phyloP scores from a whole-genome alignment of 2,888 invertebrate species.

The Drosophila mulleri region DNA sequence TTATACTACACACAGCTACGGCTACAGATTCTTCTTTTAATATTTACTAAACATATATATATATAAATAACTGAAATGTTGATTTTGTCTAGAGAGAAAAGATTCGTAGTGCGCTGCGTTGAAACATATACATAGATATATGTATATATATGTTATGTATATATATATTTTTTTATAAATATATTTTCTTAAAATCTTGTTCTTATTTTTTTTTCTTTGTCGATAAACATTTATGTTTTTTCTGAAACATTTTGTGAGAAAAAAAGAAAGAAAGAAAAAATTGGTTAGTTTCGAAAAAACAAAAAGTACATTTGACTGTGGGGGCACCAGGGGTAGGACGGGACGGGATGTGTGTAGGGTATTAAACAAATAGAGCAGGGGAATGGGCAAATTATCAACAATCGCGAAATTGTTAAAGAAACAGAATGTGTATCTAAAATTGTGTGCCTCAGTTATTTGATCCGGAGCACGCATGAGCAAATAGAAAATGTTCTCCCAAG shows the following conservation, averaged over 20 bases:
- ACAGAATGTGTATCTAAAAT: constrained; percentile 43
- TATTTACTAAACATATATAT: constrained; percentile 57
- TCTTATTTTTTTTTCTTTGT: constrained; percentile 47
- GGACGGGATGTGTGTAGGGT: constrained; percentile 29
- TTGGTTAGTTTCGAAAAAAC: constrained; percentile 75
- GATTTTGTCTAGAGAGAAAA: constrained; percentile 52
- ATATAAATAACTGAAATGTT: constrained; percentile 40
- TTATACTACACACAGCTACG: constrained; percentile 39
- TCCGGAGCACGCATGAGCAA: constrained; percentile 61
- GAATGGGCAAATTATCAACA: constrained; percentile 27
- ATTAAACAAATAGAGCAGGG: constrained; percentile 35
- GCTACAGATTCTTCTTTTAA: constrained; percentile 32
- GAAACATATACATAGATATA: constrained; percentile 21
- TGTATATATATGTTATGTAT: constrained; percentile 32
- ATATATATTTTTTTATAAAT: constrained; percentile 32
- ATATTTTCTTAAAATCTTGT: constrained; percentile 20
- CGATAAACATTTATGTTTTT: constrained; percentile 74
- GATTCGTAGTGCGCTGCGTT: constrained; percentile 46
- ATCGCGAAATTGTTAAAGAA: constrained; percentile 15
- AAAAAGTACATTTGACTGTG: constrained; percentile 55
- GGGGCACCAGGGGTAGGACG: constrained; percentile 27
- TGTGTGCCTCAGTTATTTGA: constrained; percentile 72
- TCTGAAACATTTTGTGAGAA: constrained; percentile 78
- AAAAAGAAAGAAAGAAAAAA: constrained; percentile 68
- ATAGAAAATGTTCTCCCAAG: constrained; percentile 49